A percentile compares a stretch with the other conserved stretches of the same genome.
These are phyloP conservation scores for Chymomyza amoena DNA, from an alignment of 2,888 invertebrate species.

Conservation along the genomic window DNA sequence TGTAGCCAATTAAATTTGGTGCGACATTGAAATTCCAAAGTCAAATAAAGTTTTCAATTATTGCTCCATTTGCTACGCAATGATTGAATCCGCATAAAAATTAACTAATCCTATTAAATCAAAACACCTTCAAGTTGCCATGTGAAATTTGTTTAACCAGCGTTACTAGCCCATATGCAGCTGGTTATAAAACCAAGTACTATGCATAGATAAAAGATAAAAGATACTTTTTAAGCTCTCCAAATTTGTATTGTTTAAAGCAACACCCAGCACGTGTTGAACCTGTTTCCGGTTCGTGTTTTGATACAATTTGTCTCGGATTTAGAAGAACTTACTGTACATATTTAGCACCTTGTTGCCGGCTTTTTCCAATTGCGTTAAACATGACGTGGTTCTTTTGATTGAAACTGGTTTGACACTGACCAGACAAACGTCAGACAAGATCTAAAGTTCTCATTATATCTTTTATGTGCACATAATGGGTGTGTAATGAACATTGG, in stretches of 20 bases:
- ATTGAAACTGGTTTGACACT: constrained; percentile 47
- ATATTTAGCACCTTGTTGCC: constrained; percentile 33
- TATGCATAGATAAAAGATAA: neutral
- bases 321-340: constrained; percentile 3
- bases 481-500: constrained; percentile 34
- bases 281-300: constrained; percentile 45
- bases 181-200: neutral
- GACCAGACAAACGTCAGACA: constrained; percentile 56
- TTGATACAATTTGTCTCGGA: constrained; percentile 19
- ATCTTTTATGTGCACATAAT: constrained; percentile 30
- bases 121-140: constrained; percentile 10
- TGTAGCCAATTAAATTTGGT: constrained; percentile 49
- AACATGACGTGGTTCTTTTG: constrained; percentile 36
- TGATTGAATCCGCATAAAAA: constrained; percentile 34
- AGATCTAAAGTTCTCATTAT: constrained; percentile 43
- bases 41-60: constrained; percentile 52
- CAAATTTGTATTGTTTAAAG: neutral
- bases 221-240: neutral
- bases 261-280: constrained; percentile 26
- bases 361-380: constrained; percentile 44
- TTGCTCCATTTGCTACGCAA: constrained; percentile 54
- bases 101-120: constrained; percentile 57
- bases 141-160: neutral
- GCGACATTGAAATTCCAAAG: constrained; percentile 70
- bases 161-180: neutral